Conservation (phyloP, 2,888 invertebrate species). For the Phymatocera aterrima region DNA sequence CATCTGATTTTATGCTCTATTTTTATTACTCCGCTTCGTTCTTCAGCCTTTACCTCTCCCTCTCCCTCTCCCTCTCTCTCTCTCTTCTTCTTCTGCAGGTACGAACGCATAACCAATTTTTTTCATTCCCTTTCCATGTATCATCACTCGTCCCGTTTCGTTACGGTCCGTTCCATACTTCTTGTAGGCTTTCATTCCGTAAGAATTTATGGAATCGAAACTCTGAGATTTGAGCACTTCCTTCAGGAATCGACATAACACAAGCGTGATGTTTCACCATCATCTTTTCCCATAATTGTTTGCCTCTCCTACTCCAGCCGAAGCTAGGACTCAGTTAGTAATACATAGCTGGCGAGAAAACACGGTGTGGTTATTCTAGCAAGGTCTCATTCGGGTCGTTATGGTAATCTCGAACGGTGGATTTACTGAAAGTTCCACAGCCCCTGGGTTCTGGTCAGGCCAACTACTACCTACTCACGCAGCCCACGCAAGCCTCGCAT, state of each 20-base stretch:
- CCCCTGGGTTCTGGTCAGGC: background rate
- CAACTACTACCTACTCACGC: no score
- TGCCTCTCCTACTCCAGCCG: no score
- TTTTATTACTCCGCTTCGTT: conserved; percentile 63
- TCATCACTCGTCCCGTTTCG: no score
- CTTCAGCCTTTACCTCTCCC: conserved; percentile 1
- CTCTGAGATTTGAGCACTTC: no score
- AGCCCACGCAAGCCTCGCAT: conserved; percentile 37
- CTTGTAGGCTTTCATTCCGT: no score
- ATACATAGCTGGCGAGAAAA: conserved; percentile 3
- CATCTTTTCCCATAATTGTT: no score
- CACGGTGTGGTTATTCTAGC: conserved; percentile 36
- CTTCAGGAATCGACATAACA: no score
- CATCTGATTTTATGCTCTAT: conserved; percentile 71
- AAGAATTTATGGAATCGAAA: no score
- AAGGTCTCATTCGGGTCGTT: conserved; percentile 41
- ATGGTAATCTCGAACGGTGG: conserved; percentile 43
- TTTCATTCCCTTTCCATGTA: no score
- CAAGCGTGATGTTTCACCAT: no score
- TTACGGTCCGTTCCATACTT: no score
- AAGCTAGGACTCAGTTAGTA: background rate
- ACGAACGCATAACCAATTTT: background rate
- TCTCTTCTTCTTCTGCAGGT: background rate
- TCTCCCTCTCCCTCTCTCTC: background rate
- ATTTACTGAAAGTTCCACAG: conserved; percentile 7